Evolutionary conservation across 2,888 invertebrate genomes (phyloP), one percentile per base, ranked within the genome.

Genomic region (Pecten maximus): DNA sequence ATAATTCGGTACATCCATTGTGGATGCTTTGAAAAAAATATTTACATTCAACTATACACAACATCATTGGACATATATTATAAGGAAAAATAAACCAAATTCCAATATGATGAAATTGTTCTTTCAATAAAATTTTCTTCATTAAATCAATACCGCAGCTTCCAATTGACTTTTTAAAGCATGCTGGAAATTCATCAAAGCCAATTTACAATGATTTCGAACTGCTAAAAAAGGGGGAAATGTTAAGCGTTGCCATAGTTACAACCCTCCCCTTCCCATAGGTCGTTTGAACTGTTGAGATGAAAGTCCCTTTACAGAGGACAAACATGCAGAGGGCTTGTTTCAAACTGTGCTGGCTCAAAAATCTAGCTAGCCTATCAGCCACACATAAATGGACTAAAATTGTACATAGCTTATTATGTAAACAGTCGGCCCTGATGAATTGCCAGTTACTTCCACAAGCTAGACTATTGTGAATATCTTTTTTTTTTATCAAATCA

Each of bases 271-370:
- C 74, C 28, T 74, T 74, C 74, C 74, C 74, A 74, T 2, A 74
- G 74, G 74, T 74, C 74, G 74, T 74, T 74, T 74, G 74, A 74
- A 74, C 74, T 74, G 74, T 74, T 12, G 15, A 74, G 74, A 74
- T 74, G 74, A 74, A 74, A 74, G 74, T 8, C 74, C 35, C 35
- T 74, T 74, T 74, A 74, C 74, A 74, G 35, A 74, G 74, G 74
- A 74, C 74, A 74, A 74, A 74, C 74, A 74, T 74, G 74, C 74
- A 74, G 74, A 74, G 74, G 74, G 74, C 16, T 35, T 74, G 74
- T 74, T 74, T 74, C 74, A 74, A 74, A 74, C 74, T 74, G 74
- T 74, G 74, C 74, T 74, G 1, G 74, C 74, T 74, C 54, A 74
- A 74, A 74, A 28, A 35, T 74, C 4, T 74, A 74, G 74, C 10